Conservation (phyloP, 1,140 invertebrate species). For the Drosophila sp. region DNA sequence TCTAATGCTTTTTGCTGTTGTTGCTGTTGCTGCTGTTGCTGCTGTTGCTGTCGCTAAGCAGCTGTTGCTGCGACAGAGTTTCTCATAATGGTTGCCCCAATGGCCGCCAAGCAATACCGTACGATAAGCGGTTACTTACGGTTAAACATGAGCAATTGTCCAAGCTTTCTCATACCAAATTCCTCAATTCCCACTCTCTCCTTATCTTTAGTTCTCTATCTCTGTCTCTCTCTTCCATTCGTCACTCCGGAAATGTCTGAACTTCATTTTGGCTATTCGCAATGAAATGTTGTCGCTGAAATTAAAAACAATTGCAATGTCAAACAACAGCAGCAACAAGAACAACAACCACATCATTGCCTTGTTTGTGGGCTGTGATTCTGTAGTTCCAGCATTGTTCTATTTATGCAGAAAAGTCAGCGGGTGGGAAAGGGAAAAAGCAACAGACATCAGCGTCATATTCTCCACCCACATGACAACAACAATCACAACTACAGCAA, state of each 20-base stretch:
- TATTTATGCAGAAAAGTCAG: slow-evolving; percentile 59
- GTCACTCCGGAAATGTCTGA: slow-evolving; percentile 48
- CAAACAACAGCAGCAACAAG: slow-evolving; percentile 40
- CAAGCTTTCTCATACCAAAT: slow-evolving; percentile 44
- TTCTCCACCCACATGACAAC: slow-evolving; percentile 70
- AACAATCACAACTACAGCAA: slow-evolving; percentile 28
- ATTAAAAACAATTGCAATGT: slow-evolving; percentile 72
- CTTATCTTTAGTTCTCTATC: background rate
- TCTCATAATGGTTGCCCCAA: slow-evolving; percentile 62
- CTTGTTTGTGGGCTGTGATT: slow-evolving; percentile 39
- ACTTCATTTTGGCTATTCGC: slow-evolving; percentile 47
- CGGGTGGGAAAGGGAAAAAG: slow-evolving; percentile 18
- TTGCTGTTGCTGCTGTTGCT: slow-evolving; percentile 55
- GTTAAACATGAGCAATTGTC: slow-evolving; percentile 36
- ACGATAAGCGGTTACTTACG: slow-evolving; percentile 56
- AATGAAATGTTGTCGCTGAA: slow-evolving; percentile 47
- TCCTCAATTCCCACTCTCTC: background rate
- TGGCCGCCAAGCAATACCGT: slow-evolving; percentile 55
- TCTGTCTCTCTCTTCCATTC: slow-evolving; percentile 2
- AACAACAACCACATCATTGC: slow-evolving; percentile 41
- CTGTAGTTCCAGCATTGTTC: slow-evolving; percentile 45
- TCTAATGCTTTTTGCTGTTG: slow-evolving; percentile 74
- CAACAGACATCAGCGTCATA: slow-evolving; percentile 65
- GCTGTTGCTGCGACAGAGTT: slow-evolving; percentile 38
- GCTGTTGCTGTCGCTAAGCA: slow-evolving; percentile 36